phyloP scores from a whole-genome alignment of 2,113 vertebrate species.

The Atherinomorus stipes region DNA sequence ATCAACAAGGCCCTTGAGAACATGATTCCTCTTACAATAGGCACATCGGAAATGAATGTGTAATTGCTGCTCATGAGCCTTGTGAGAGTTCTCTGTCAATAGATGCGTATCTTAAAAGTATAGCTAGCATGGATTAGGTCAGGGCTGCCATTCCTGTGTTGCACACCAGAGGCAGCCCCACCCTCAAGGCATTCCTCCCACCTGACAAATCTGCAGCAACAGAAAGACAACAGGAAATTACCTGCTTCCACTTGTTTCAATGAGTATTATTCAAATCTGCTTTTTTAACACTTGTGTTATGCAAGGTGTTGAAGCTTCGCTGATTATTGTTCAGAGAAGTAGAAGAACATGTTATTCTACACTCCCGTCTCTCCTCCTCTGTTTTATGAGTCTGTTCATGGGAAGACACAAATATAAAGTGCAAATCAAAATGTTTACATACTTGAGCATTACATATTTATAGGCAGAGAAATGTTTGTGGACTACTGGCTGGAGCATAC shows the following conservation, averaged over 20 bases:
- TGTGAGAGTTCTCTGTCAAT: constrained; percentile 54
- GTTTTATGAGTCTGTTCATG: constrained; percentile 46
- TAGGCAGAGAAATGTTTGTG: constrained; percentile 45
- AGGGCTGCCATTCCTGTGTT: constrained; percentile 58
- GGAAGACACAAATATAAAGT: constrained; percentile 39
- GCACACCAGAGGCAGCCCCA: constrained; percentile 36
- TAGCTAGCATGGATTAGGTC: constrained; percentile 54
- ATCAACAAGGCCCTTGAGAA: constrained; percentile 50
- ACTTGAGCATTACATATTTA: constrained; percentile 61
- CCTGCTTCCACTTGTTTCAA: constrained; percentile 44
- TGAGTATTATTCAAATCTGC: constrained; percentile 23
- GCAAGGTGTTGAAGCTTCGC: not conserved
- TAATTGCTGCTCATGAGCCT: constrained; percentile 49
- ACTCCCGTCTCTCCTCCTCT: not conserved
- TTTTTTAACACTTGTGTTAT: constrained; percentile 40
- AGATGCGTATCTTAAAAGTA: constrained; percentile 59
- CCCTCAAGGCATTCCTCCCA: constrained; percentile 57
- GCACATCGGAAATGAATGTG: constrained; percentile 38
- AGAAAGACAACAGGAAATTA: constrained; percentile 63
- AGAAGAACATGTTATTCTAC: constrained; percentile 31
- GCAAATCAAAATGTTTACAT: constrained; percentile 70
- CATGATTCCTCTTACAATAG: constrained; percentile 55
- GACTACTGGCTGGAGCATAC: constrained; percentile 29
- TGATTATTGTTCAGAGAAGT: constrained; percentile 43
- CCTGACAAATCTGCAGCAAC: constrained; percentile 26